Percentiles rank a stretch among this genome's conserved stretches.
Conservation (phyloP, 2,797 vertebrate genomes). For the Eospalax fontanierii region DNA sequence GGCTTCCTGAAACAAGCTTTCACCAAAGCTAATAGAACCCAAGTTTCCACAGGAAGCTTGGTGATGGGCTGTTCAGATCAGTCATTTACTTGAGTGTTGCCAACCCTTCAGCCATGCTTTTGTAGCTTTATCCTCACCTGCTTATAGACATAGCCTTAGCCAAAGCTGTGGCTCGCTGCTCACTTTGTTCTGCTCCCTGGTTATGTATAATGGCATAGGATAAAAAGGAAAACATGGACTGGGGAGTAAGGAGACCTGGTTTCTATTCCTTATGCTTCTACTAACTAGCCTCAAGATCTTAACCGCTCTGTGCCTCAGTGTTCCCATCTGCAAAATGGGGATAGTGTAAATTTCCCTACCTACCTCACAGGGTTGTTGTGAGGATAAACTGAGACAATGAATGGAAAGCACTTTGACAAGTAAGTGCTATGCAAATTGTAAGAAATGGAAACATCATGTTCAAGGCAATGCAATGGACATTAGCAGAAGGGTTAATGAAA, state of each 20-base stretch:
- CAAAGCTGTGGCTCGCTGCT: slow-evolving; percentile 67
- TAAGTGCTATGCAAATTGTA: slow-evolving; percentile 81
- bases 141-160: slow-evolving; percentile 60
- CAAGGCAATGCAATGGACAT: slow-evolving; percentile 78
- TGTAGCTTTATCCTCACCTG: slow-evolving; percentile 74
- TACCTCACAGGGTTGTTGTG: slow-evolving; percentile 86
- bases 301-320: slow-evolving; percentile 84
- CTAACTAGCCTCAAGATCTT: slow-evolving; percentile 81
- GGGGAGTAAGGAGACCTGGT: slow-evolving; percentile 73
- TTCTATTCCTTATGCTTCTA: slow-evolving; percentile 81
- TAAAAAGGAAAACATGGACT: slow-evolving; percentile 68
- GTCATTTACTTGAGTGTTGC: slow-evolving; percentile 69
- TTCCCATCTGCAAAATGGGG: slow-evolving; percentile 85
- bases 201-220: slow-evolving; percentile 46
- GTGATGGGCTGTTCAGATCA: slow-evolving; percentile 73
- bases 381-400: slow-evolving; percentile 82
- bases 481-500: slow-evolving; percentile 74
- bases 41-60: slow-evolving; percentile 71
- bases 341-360: slow-evolving; percentile 82
- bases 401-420: slow-evolving; percentile 79
- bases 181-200: slow-evolving; percentile 69
- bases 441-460: slow-evolving; percentile 74
- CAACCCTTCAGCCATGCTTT: slow-evolving; percentile 63
- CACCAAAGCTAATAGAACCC: slow-evolving; percentile 75
- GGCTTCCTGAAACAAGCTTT: slow-evolving; percentile 63